phyloP scores from a whole-genome alignment of 1,140 invertebrate genomes.

The Schlechtendalia chinensis region DNA sequence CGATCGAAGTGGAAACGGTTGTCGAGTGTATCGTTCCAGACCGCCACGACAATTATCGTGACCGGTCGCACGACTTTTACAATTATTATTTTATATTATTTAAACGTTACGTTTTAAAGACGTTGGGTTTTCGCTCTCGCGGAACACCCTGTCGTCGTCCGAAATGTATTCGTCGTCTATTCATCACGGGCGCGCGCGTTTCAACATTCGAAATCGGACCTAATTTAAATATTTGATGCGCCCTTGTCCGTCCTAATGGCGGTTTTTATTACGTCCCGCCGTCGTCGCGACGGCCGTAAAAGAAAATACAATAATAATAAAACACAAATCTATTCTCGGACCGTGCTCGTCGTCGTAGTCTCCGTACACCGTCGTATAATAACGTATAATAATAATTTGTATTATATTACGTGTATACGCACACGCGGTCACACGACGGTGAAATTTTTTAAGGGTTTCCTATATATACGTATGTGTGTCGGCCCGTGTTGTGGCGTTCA shows the following conservation, averaged over 20 bases:
- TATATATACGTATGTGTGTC: no score
- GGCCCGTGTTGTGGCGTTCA: no score
- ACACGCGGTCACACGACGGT: no score
- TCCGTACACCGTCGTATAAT: background rate
- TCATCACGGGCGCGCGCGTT: slow-evolving; percentile 11
- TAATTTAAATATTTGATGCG: slow-evolving; percentile 36
- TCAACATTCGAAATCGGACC: slow-evolving; percentile 13
- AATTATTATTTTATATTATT: background rate
- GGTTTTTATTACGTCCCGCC: slow-evolving; percentile 15
- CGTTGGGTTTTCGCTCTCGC: background rate
- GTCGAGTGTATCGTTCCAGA: no score
- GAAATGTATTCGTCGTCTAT: slow-evolving; percentile 4
- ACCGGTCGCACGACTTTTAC: no score
- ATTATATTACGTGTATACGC: no score
- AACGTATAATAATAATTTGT: background rate
- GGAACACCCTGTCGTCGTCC: slow-evolving; percentile 3
- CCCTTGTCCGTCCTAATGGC: slow-evolving; percentile 3
- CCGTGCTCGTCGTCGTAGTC: background rate
- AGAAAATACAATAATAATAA: background rate
- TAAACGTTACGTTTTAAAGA: slow-evolving; percentile 1
- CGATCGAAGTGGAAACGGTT: no score
- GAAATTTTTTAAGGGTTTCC: no score
- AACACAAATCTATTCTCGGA: background rate
- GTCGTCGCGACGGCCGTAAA: background rate
- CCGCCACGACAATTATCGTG: no score